Conservation (phyloP, 2,113 vertebrate genomes). For the Bujurquina vittata region DNA sequence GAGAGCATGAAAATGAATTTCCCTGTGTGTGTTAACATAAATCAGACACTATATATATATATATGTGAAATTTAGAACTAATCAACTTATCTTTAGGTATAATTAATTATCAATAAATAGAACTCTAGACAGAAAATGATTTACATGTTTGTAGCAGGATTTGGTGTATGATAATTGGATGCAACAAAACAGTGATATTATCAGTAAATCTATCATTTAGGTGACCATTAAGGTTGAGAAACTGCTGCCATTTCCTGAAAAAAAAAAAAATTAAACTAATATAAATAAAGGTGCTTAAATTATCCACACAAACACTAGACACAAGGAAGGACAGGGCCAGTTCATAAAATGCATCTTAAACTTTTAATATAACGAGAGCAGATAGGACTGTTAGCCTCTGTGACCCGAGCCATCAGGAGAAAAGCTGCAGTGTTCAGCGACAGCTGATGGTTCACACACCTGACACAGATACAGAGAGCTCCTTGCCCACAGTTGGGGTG, state of each 20-base stretch:
- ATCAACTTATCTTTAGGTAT: not conserved
- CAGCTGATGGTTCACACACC: conserved; percentile 71
- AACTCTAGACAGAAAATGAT: not conserved
- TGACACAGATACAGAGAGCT: conserved; percentile 82
- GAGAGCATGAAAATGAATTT: not conserved
- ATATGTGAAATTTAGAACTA: not conserved
- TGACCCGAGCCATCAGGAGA: not conserved
- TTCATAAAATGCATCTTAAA: conserved; percentile 22
- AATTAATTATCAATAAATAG: not conserved
- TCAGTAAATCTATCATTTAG: not conserved
- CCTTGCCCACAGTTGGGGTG: conserved; percentile 95
- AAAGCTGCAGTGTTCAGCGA: conserved; percentile 1
- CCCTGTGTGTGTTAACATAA: not conserved
- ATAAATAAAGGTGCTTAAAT: not conserved
- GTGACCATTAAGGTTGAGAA: not conserved
- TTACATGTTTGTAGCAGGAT: not conserved
- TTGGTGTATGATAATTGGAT: not conserved
- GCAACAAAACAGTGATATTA: not conserved
- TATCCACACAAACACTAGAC: conserved; percentile 9
- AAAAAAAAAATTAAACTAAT: not conserved
- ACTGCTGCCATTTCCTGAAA: conserved; percentile 6
- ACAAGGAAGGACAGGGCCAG: conserved; percentile 22
- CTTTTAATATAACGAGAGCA: conserved; percentile 28
- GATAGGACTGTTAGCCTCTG: not conserved
- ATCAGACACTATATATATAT: not conserved